Percentiles rank a stretch among this genome's conserved stretches.
phyloP scores from a whole-genome alignment of 2,113 vertebrate species.

The Empidonax alnorum region DNA sequence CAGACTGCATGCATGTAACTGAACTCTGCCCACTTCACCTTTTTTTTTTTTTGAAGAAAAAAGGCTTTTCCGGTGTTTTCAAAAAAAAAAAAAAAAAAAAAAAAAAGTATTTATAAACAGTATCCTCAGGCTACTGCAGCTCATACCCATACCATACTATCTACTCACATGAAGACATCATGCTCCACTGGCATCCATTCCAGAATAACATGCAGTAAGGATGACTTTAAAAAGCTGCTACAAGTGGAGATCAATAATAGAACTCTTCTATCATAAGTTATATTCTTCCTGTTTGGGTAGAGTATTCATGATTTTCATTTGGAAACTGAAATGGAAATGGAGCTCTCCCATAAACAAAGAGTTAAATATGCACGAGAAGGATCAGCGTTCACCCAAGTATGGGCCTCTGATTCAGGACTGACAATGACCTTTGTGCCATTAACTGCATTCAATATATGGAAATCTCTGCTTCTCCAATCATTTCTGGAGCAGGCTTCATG shows the following conservation, averaged over 20 bases:
- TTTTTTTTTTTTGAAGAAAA: too few relatives aligned
- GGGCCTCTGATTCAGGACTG: not conserved
- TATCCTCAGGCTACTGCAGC: not conserved
- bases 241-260: not conserved
- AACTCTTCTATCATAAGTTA: not conserved
- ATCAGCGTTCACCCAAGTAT: not conserved
- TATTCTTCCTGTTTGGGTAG: not conserved
- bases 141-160: not conserved
- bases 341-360: not conserved
- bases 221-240: not conserved
- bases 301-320: not conserved
- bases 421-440: not conserved
- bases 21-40: not conserved
- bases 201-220: not conserved
- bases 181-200: not conserved
- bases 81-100: too few relatives aligned
- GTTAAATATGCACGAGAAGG: fast-evolving
- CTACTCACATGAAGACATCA: not conserved
- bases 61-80: too few relatives aligned
- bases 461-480: not conserved
- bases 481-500: not conserved
- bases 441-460: not conserved
- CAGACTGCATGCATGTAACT: not conserved
- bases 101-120: not conserved
- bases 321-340: not conserved